Conservation (phyloP, 2,888 invertebrate genomes). For the Thera obeliscata region DNA sequence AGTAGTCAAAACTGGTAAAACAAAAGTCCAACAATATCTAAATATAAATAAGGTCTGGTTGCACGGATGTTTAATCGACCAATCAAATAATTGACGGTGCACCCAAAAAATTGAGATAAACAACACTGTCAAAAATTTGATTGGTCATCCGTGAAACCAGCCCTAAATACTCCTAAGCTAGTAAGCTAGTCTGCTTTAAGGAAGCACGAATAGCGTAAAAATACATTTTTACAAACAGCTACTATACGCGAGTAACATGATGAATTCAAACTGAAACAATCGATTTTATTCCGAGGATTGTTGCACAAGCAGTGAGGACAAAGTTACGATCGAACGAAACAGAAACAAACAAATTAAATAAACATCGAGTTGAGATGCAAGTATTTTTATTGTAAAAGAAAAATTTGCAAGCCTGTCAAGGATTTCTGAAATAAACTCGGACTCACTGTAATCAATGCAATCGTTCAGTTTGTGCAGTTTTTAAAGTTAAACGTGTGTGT, state of each 20-base stretch:
- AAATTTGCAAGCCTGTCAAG: neutral
- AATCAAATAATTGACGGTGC: too few relatives aligned
- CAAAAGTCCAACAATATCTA: too few relatives aligned
- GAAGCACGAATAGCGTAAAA: too few relatives aligned
- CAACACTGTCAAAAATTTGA: too few relatives aligned
- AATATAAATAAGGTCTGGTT: too few relatives aligned
- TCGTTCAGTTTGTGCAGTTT: constrained; percentile 1
- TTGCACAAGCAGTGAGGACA: neutral
- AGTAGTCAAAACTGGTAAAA: too few relatives aligned
- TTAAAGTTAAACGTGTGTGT: neutral
- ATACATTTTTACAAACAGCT: too few relatives aligned
- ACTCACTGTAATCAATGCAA: constrained; percentile 20
- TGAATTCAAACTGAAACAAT: neutral
- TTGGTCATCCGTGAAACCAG: too few relatives aligned
- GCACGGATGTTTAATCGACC: too few relatives aligned
- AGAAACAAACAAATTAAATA: constrained; percentile 7
- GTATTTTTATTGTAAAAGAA: neutral
- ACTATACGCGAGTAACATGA: neutral
- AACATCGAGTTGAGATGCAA: constrained; percentile 6
- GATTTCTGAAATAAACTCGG: neutral
- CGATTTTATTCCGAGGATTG: neutral
- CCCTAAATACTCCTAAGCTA: too few relatives aligned
- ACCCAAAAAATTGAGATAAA: too few relatives aligned
- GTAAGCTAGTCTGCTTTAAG: too few relatives aligned
- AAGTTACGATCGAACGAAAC: neutral